Evolutionary conservation across 2,888 invertebrate genomes (phyloP).

Genomic region (Hofmannophila pseudospretella): DNA sequence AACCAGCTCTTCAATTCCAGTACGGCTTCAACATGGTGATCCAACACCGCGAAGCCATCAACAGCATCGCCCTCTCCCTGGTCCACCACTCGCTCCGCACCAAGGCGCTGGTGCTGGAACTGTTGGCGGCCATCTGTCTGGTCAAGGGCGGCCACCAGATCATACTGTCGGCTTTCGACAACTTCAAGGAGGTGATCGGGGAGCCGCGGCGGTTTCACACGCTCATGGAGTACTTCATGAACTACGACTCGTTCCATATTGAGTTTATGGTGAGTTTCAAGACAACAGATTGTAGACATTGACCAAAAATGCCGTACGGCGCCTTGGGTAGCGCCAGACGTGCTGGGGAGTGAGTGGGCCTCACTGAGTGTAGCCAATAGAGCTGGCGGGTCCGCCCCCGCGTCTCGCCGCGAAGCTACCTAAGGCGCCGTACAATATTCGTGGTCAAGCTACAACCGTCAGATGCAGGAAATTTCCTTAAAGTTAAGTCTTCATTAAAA

Average conservation of each 20-base stretch:
- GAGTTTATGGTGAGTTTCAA: slow-evolving; percentile 94
- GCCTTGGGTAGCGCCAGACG: too few species aligned
- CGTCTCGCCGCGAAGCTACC: too few species aligned
- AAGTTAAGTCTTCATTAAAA: too few species aligned
- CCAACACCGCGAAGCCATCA: slow-evolving; percentile 97
- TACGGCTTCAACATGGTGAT: slow-evolving; percentile 99
- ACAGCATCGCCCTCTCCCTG: slow-evolving; percentile 97
- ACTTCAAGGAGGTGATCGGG: slow-evolving; percentile 94
- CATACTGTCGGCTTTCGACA: slow-evolving; percentile 97
- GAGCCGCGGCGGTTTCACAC: slow-evolving; percentile 96
- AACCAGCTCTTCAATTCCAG: slow-evolving; percentile 72
- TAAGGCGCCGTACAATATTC: too few species aligned
- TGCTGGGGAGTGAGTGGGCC: too few species aligned
- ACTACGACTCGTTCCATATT: slow-evolving; percentile 97
- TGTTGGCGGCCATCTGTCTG: slow-evolving; percentile 98
- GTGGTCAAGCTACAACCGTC: too few species aligned
- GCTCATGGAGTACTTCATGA: slow-evolving; percentile 97
- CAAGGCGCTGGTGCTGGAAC: slow-evolving; percentile 96
- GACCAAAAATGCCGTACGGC: too few species aligned
- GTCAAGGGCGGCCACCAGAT: slow-evolving; percentile 99
- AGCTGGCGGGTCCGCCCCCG: too few species aligned
- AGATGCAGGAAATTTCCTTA: too few species aligned
- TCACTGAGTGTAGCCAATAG: too few species aligned
- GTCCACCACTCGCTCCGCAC: slow-evolving; percentile 98
- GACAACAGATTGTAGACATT: too few species aligned